Evolutionary conservation across 2,888 invertebrate species (phyloP).

Genomic region (Eurytoma californica): DNA sequence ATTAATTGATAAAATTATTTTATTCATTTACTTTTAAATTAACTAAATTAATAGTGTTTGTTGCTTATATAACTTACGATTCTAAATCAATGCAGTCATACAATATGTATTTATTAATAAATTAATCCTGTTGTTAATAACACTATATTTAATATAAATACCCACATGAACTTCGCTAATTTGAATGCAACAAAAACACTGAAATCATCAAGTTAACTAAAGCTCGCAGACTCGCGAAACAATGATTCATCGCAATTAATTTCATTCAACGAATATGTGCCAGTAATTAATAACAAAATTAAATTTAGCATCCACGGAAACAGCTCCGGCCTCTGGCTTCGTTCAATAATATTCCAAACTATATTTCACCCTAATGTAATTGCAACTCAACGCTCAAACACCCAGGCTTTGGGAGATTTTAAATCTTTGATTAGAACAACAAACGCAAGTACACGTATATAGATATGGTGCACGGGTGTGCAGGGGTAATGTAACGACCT

Average conservation of each 20-base stretch:
- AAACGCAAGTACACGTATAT: slow-evolving; percentile 6
- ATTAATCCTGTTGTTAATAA: too few relatives aligned
- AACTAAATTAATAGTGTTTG: too few relatives aligned
- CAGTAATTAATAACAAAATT: slow-evolving; percentile 38
- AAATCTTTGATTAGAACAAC: slow-evolving; percentile 27
- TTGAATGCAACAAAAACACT: too few relatives aligned
- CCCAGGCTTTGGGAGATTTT: slow-evolving; percentile 28
- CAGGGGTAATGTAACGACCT: slow-evolving; percentile 19
- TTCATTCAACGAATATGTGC: neutral
- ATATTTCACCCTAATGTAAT: slow-evolving; percentile 24
- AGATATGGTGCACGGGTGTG: neutral
- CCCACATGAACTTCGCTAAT: too few relatives aligned
- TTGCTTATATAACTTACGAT: too few relatives aligned
- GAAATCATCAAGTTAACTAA: too few relatives aligned
- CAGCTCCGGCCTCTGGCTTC: neutral
- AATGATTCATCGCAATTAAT: neutral
- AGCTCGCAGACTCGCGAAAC: neutral
- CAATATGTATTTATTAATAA: too few relatives aligned
- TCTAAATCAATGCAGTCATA: too few relatives aligned
- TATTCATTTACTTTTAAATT: too few relatives aligned
- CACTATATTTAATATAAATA: too few relatives aligned
- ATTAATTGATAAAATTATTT: too few relatives aligned
- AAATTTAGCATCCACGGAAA: neutral
- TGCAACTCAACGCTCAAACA: slow-evolving; percentile 14
- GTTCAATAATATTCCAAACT: slow-evolving; percentile 24